Percentiles rank a stretch among this genome's conserved stretches.
Conservation (phyloP, 2,888 invertebrate genomes). For the Clunio marinus region DNA sequence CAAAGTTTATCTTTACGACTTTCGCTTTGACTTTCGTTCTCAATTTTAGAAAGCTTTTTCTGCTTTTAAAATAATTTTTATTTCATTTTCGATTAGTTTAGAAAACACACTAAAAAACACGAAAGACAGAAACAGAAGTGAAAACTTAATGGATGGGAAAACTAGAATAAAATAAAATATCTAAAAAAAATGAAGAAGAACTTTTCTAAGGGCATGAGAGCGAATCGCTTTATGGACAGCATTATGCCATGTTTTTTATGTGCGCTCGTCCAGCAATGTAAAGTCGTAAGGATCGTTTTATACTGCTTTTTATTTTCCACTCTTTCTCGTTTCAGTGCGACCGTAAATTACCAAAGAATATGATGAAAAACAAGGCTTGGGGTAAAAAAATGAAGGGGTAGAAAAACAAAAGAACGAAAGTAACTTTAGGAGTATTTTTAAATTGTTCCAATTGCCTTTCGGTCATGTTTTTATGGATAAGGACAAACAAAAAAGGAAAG, state of each 20-base stretch:
- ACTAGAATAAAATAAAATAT: neutral
- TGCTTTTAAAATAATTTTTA: neutral
- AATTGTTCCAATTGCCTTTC: conserved; percentile 28
- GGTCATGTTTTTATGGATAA: conserved; percentile 21
- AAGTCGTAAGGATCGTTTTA: neutral
- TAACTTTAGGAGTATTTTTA: conserved; percentile 5
- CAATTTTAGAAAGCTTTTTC: neutral
- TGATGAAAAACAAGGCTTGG: neutral
- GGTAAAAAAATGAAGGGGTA: neutral
- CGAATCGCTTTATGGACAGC: conserved; percentile 2
- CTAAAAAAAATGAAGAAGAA: neutral
- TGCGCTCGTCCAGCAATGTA: neutral
- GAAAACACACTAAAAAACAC: neutral
- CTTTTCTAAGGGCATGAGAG: neutral
- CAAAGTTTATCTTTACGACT: conserved; percentile 4
- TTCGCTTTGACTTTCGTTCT: neutral
- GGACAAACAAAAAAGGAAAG: neutral
- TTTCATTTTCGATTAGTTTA: conserved; percentile 4
- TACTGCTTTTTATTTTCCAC: too few relatives aligned
- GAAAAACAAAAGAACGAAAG: neutral
- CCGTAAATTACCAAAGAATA: conserved; percentile 10
- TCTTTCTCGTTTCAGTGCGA: neutral
- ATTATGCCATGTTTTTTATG: conserved; percentile 6
- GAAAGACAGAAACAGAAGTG: neutral
- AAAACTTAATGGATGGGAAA: too few relatives aligned